These are phyloP conservation scores for Numenius phaeopus DNA, from an alignment of 2,797 vertebrate genomes.

Conservation along the genomic window DNA sequence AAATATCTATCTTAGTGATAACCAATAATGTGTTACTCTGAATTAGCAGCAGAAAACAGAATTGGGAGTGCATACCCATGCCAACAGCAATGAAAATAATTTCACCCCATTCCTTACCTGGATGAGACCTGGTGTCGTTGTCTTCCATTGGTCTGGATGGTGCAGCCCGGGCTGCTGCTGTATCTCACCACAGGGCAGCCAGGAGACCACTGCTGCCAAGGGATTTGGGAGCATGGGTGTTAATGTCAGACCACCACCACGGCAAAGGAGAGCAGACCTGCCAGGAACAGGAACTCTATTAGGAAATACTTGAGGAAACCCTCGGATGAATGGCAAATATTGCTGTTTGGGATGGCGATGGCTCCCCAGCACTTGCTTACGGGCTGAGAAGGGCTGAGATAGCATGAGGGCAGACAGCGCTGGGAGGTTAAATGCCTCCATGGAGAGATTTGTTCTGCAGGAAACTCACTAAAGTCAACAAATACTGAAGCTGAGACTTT, in stretches of 20 bases:
- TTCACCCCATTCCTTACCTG: not conserved
- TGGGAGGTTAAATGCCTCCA: not conserved
- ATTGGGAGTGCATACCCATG: not conserved
- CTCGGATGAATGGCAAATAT: not conserved
- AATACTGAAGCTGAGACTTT: not conserved
- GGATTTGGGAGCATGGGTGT: not conserved
- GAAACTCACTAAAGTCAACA: not conserved
- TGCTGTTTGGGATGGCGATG: not conserved
- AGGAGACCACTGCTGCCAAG: not conserved
- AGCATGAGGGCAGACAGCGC: fast-evolving
- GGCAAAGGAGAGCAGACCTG: not conserved
- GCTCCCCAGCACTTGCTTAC: fast-evolving
- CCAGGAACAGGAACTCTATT: not conserved
- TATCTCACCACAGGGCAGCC: not conserved
- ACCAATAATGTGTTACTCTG: not conserved
- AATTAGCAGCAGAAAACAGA: not conserved
- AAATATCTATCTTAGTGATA: not conserved
- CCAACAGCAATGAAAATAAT: not conserved
- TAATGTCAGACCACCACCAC: not conserved
- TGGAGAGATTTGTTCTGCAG: not conserved
- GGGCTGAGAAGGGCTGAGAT: not conserved
- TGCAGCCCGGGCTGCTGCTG: not conserved
- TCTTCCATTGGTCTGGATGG: not conserved
- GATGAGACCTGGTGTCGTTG: not conserved
- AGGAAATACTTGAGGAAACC: not conserved